Conservation (phyloP, 2,113 vertebrate genomes). For the Pituophis catenifer region DNA sequence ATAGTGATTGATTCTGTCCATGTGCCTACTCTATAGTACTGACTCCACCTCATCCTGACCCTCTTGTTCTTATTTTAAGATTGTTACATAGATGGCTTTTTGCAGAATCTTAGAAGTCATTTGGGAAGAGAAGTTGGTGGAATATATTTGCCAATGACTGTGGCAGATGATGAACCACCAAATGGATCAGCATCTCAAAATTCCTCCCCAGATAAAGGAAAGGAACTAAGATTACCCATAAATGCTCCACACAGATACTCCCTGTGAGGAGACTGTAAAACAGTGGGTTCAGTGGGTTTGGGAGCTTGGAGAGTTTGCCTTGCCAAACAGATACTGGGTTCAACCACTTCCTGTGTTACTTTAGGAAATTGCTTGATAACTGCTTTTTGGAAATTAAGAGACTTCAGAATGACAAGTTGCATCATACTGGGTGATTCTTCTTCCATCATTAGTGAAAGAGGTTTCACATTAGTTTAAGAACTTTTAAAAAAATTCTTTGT, state of each 20-base stretch:
- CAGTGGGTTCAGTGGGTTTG: not conserved
- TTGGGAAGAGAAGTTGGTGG: conserved; percentile 18
- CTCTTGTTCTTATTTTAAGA: not conserved
- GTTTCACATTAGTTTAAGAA: not conserved
- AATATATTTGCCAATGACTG: not conserved
- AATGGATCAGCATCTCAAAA: not conserved
- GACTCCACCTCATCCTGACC: not conserved
- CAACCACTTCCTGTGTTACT: not conserved
- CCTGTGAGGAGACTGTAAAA: not conserved
- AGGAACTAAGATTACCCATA: not conserved
- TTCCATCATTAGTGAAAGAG: not conserved
- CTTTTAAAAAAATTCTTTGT: not conserved
- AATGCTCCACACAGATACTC: not conserved
- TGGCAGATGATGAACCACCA: not conserved
- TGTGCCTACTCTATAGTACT: not conserved
- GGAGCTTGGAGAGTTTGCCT: not conserved
- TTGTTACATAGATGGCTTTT: conserved; percentile 33
- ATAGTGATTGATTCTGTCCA: conserved; percentile 16
- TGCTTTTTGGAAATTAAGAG: not conserved
- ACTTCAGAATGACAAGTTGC: not conserved
- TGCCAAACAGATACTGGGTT: not conserved
- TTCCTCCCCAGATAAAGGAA: not conserved
- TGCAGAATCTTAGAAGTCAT: conserved; percentile 28
- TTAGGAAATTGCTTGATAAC: not conserved
- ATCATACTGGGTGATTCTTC: not conserved